Conservation (phyloP, 2,888 invertebrate species). For the Phymatocera aterrima region DNA sequence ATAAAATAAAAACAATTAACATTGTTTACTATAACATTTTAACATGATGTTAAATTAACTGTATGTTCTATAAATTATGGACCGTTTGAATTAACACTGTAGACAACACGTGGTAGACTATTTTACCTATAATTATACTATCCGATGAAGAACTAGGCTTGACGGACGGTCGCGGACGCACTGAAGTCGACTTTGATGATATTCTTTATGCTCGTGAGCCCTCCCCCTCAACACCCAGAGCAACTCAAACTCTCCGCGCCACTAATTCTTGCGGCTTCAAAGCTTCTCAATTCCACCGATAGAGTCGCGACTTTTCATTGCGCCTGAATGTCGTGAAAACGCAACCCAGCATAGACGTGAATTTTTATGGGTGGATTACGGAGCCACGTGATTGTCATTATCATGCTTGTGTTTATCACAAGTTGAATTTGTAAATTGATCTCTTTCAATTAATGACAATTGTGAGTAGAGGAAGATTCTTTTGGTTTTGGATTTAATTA, state of each 20-base stretch:
- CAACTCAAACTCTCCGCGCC: conserved; percentile 39
- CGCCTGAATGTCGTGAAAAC: not conserved
- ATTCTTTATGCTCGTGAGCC: not conserved
- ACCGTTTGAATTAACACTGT: not conserved
- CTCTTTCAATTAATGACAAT: no score
- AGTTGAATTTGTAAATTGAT: no score
- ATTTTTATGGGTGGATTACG: not conserved
- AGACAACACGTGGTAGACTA: not conserved
- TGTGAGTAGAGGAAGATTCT: no score
- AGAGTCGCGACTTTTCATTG: not conserved
- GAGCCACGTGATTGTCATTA: not conserved
- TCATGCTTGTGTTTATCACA: not conserved
- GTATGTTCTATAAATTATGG: no score
- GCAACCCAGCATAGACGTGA: conserved; percentile 7
- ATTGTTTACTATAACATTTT: no score
- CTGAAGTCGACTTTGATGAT: conserved; percentile 54
- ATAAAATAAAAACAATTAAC: no score
- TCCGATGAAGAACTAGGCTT: conserved; percentile 60
- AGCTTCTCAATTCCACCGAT: not conserved
- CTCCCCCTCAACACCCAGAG: conserved; percentile 33
- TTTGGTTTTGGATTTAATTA: no score
- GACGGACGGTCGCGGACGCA: conserved; percentile 68
- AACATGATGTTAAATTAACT: no score
- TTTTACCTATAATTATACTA: not conserved
- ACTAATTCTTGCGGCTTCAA: conserved; percentile 19